Conservation (phyloP, 2,888 invertebrate species). For the Acleris literana region DNA sequence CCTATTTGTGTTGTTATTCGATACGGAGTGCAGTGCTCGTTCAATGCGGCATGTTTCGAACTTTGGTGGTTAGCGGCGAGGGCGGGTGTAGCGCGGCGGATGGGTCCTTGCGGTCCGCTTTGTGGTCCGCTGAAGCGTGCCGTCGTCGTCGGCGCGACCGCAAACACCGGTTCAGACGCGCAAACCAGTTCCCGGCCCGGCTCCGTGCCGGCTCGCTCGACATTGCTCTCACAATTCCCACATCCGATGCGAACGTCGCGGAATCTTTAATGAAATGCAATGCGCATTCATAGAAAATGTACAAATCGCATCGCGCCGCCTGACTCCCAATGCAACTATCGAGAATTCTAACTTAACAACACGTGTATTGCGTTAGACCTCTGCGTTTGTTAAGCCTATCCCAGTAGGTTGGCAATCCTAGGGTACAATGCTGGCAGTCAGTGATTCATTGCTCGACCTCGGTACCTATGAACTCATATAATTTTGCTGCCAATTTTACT, state of each 20-base stretch:
- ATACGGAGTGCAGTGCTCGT: slow-evolving; percentile 47
- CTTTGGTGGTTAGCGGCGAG: slow-evolving; percentile 52
- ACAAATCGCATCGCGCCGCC: slow-evolving; percentile 34
- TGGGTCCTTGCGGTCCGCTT: slow-evolving; percentile 62
- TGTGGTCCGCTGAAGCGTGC: slow-evolving; percentile 68
- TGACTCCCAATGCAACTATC: slow-evolving; percentile 8
- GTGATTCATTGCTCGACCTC: slow-evolving; percentile 55
- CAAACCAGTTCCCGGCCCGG: slow-evolving; percentile 64
- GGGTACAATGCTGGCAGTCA: slow-evolving; percentile 39
- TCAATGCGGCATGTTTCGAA: slow-evolving; percentile 53
- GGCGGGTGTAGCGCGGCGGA: slow-evolving; percentile 40
- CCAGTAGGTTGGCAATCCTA: slow-evolving; percentile 24
- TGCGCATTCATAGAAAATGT: slow-evolving; percentile 43
- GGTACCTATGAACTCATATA: slow-evolving; percentile 46
- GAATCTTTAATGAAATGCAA: slow-evolving; percentile 48
- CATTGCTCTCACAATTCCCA: slow-evolving; percentile 53
- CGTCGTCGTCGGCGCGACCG: slow-evolving; percentile 66
- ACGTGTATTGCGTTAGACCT: slow-evolving; percentile 9
- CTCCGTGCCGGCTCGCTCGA: slow-evolving; percentile 45
- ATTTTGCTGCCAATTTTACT: slow-evolving; percentile 64
- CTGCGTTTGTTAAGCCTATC: slow-evolving; percentile 35
- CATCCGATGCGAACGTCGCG: slow-evolving; percentile 43
- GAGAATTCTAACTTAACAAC: slow-evolving; percentile 4
- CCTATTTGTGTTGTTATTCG: slow-evolving; percentile 62
- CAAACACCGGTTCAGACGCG: slow-evolving; percentile 63